A percentile compares a stretch with the other conserved stretches of the same genome.
Evolutionary conservation across 2,888 invertebrate genomes (phyloP).

Genomic region (Tortrix viridana): DNA sequence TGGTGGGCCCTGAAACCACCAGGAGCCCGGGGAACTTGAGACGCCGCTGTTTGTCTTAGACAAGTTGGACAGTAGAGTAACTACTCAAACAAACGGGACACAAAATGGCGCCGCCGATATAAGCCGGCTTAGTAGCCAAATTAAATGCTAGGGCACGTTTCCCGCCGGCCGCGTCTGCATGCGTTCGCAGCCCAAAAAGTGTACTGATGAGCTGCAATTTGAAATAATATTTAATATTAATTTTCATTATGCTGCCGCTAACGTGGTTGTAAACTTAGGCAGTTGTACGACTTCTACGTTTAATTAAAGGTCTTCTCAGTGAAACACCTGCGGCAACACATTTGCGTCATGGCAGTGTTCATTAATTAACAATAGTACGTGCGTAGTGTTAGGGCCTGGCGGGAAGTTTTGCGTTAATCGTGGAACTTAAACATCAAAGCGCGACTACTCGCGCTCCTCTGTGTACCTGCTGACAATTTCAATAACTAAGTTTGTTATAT

Average conservation of each 20-base stretch:
- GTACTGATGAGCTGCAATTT: slow-evolving; percentile 28
- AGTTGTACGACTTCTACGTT: slow-evolving; percentile 21
- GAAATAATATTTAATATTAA: slow-evolving; percentile 10
- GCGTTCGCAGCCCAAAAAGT: slow-evolving; percentile 46
- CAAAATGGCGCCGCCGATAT: slow-evolving; percentile 48
- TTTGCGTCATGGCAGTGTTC: slow-evolving; percentile 23
- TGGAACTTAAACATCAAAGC: slow-evolving; percentile 60
- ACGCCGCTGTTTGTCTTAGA: slow-evolving; percentile 76
- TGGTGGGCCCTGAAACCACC: slow-evolving; percentile 53
- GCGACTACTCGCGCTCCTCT: slow-evolving; percentile 44
- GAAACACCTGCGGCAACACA: slow-evolving; percentile 29
- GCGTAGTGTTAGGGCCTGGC: slow-evolving; percentile 51
- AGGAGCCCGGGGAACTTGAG: slow-evolving; percentile 52
- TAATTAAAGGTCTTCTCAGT: slow-evolving; percentile 28
- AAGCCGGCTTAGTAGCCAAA: slow-evolving; percentile 65
- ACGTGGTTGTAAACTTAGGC: slow-evolving; percentile 4
- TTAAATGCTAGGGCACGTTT: slow-evolving; percentile 67
- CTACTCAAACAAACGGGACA: slow-evolving; percentile 68
- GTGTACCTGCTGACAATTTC: slow-evolving; percentile 60
- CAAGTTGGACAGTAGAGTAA: slow-evolving; percentile 75
- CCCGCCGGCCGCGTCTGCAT: slow-evolving; percentile 46
- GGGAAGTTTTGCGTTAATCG: slow-evolving; percentile 54
- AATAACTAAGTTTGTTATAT: slow-evolving; percentile 58
- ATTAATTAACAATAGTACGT: slow-evolving; percentile 39
- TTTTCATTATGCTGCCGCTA: slow-evolving; percentile 12